These are phyloP conservation scores for Allygus modestus DNA, from an alignment of 2,888 invertebrate genomes.

Conservation along the genomic window DNA sequence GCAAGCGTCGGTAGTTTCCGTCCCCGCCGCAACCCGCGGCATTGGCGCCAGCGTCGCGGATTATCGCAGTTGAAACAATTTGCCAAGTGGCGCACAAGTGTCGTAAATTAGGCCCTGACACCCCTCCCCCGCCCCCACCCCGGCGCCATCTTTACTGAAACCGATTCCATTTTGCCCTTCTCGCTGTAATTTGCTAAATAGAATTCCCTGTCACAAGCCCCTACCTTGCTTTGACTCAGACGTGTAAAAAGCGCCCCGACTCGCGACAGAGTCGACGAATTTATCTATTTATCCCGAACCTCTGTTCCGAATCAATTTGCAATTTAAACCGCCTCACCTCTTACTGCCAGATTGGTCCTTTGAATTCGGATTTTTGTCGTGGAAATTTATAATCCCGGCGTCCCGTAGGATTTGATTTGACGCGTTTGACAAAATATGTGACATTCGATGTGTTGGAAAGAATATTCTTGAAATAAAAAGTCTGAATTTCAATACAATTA, in stretches of 20 bases:
- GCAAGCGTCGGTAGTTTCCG: not conserved
- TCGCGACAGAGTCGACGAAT: not conserved
- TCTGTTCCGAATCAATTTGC: constrained; percentile 33
- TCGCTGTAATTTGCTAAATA: constrained; percentile 56
- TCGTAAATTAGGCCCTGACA: constrained; percentile 53
- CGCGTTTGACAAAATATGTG: no score
- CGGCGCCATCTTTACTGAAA: constrained; percentile 60
- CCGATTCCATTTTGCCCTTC: constrained; percentile 60
- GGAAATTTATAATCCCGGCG: no score
- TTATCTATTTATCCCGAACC: constrained; percentile 25
- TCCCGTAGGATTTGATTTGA: no score
- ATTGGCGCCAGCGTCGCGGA: constrained; percentile 47
- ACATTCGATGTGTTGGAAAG: no score
- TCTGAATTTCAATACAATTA: no score
- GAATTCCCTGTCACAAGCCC: constrained; percentile 43
- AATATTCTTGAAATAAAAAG: no score
- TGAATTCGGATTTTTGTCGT: not conserved
- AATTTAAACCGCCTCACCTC: constrained; percentile 2
- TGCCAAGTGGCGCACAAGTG: constrained; percentile 60
- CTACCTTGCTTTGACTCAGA: constrained; percentile 10
- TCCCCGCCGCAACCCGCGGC: not conserved
- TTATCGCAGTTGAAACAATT: constrained; percentile 57
- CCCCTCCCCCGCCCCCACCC: constrained; percentile 31
- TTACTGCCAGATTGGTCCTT: not conserved
- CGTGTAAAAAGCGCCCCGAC: constrained; percentile 9